Conservation (phyloP, 2,888 invertebrate species). For the Lochmaea capreae region DNA sequence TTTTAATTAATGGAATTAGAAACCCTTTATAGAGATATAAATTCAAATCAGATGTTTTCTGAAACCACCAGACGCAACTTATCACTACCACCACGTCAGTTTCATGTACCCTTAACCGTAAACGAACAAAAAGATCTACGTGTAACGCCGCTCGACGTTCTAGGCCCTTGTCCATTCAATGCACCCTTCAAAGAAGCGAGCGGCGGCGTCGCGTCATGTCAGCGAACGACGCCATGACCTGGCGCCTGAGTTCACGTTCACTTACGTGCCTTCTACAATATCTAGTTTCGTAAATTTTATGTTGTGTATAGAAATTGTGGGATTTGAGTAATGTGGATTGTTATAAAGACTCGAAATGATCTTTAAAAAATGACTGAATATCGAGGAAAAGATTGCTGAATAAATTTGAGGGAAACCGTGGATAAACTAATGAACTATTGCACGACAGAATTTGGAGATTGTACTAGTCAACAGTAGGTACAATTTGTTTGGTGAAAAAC, state of each 20-base stretch:
- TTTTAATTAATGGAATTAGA: too few relatives aligned
- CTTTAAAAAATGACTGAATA: neutral
- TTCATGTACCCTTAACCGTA: conserved; percentile 5
- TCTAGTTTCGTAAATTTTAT: conserved; percentile 19
- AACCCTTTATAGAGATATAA: too few relatives aligned
- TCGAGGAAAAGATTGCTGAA: too few relatives aligned
- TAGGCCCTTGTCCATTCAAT: conserved; percentile 18
- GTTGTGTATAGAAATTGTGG: neutral
- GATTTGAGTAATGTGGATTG: neutral
- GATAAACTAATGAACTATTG: too few relatives aligned
- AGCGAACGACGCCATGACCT: conserved; percentile 52
- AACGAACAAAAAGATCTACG: conserved; percentile 5
- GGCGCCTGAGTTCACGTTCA: conserved; percentile 50
- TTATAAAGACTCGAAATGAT: neutral
- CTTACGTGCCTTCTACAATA: conserved; percentile 14
- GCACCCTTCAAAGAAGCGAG: conserved; percentile 33
- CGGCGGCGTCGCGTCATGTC: conserved; percentile 47
- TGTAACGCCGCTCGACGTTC: conserved; percentile 25
- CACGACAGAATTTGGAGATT: too few relatives aligned
- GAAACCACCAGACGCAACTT: neutral
- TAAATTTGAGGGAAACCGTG: too few relatives aligned
- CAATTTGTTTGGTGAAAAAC: too few relatives aligned
- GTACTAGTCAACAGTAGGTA: too few relatives aligned
- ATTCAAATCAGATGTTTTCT: neutral
- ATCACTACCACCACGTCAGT: neutral